These are phyloP conservation scores for Belgica antarctica DNA, from an alignment of 2,888 invertebrate genomes.

Conservation along the genomic window DNA sequence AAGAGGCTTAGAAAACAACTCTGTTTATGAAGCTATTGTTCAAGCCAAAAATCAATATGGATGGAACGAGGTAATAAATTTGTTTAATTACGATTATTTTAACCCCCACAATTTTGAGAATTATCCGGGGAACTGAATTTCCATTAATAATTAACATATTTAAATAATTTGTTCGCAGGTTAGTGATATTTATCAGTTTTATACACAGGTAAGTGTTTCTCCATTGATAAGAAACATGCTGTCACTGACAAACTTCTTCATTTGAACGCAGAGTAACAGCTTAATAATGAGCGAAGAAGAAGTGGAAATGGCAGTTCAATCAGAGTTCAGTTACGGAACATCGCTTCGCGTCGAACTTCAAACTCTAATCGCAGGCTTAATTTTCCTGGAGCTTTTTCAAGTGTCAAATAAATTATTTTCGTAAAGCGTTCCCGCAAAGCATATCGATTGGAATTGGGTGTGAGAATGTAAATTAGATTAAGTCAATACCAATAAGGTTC, in stretches of 20 bases:
- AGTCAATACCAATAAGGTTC: background rate
- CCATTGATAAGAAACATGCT: too few species aligned
- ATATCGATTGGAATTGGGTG: background rate
- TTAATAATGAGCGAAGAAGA: conserved; percentile 36
- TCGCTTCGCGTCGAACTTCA: background rate
- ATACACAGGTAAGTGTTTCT: too few species aligned
- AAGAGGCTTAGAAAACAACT: conserved; percentile 58
- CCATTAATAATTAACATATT: conserved; percentile 29
- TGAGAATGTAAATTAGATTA: background rate
- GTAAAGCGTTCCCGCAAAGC: background rate
- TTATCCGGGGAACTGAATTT: background rate
- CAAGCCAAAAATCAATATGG: conserved; percentile 66
- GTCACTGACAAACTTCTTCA: too few species aligned
- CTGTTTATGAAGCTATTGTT: conserved; percentile 64
- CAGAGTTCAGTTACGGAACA: conserved; percentile 25
- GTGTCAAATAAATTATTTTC: conserved; percentile 18
- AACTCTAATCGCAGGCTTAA: background rate
- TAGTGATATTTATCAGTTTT: conserved; percentile 64
- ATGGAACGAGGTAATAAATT: conserved; percentile 59
- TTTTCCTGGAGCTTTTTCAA: background rate
- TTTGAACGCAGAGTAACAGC: conserved; percentile 57
- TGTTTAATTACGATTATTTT: background rate
- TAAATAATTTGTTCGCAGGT: conserved; percentile 52
- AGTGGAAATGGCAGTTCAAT: conserved; percentile 38
- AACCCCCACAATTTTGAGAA: background rate